A percentile compares a stretch with the other conserved stretches of the same genome.
These are phyloP conservation scores for Acanthosepion esculentum DNA, from an alignment of 2,888 invertebrate genomes.

Conservation along the genomic window DNA sequence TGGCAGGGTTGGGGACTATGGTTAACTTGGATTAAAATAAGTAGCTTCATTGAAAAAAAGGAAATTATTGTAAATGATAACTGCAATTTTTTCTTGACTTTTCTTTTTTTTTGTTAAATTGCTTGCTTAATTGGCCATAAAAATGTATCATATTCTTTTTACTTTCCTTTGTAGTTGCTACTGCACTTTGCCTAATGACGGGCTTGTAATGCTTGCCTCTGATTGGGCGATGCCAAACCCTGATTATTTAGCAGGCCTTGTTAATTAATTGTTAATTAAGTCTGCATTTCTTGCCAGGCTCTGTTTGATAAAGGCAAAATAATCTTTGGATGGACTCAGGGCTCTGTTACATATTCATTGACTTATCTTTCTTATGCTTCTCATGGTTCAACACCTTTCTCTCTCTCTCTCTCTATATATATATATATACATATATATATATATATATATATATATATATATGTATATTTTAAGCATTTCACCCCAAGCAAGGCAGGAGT, in stretches of 20 bases:
- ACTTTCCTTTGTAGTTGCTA: background rate
- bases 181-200: background rate
- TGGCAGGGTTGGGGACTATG: background rate
- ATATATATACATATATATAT: no score
- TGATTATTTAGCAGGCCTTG: background rate
- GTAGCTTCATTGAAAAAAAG: background rate
- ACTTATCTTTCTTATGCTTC: background rate
- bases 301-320: background rate
- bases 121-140: background rate
- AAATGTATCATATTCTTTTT: background rate
- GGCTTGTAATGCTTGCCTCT: background rate
- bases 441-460: no score
- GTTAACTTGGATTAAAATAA: background rate
- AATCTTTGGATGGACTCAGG: background rate
- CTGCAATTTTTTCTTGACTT: background rate
- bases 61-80: background rate
- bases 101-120: background rate
- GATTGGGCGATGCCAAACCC: background rate
- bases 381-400: background rate
- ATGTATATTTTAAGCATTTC: no score
- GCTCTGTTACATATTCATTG: background rate
- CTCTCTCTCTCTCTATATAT: no score
- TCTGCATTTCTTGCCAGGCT: background rate
- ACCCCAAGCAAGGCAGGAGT: no score
- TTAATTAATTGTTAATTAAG: background rate